Percentiles rank a stretch among this genome's conserved stretches.
Evolutionary conservation across 1,140 invertebrate species (phyloP).

Genomic region (Pollicipes pollicipes): DNA sequence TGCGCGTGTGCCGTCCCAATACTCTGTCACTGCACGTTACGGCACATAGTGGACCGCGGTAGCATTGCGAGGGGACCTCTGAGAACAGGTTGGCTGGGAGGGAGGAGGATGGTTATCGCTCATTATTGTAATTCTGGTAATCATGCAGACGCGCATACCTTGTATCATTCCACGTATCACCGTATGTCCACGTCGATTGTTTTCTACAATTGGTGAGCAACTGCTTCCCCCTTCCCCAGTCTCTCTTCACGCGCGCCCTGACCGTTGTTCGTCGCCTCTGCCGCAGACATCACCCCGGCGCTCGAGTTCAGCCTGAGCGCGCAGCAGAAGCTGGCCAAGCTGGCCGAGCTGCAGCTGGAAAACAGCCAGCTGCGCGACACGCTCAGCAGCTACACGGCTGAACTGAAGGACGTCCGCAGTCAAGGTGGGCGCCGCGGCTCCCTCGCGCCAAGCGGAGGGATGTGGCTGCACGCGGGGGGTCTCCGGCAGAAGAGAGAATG

Average conservation of each 20-base stretch:
- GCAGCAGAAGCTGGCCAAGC: conserved; percentile 31
- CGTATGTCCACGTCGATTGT: background rate
- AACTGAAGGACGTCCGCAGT: conserved; percentile 36
- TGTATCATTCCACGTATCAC: no score
- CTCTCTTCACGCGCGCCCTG: conserved; percentile 1
- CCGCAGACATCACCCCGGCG: conserved; percentile 30
- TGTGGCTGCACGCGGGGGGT: no score
- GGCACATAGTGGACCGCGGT: no score
- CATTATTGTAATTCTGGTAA: background rate
- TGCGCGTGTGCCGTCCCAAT: no score
- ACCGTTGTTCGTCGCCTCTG: background rate
- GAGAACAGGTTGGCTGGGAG: no score
- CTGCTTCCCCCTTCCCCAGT: background rate
- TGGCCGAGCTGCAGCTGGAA: conserved; percentile 35
- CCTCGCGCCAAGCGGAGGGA: no score
- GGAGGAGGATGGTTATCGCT: no score
- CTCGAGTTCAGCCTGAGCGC: conserved; percentile 30
- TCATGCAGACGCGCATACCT: no score
- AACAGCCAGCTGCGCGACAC: conserved; percentile 35
- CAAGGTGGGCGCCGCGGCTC: conserved; percentile 25
- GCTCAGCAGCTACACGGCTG: conserved; percentile 34
- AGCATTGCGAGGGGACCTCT: no score
- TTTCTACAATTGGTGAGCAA: background rate
- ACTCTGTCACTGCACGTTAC: no score
- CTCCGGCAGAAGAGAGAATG: no score